A percentile compares a stretch with the other conserved stretches of the same genome.
Conservation (phyloP, 2,113 vertebrate species). For the Bagarius yarrelli region DNA sequence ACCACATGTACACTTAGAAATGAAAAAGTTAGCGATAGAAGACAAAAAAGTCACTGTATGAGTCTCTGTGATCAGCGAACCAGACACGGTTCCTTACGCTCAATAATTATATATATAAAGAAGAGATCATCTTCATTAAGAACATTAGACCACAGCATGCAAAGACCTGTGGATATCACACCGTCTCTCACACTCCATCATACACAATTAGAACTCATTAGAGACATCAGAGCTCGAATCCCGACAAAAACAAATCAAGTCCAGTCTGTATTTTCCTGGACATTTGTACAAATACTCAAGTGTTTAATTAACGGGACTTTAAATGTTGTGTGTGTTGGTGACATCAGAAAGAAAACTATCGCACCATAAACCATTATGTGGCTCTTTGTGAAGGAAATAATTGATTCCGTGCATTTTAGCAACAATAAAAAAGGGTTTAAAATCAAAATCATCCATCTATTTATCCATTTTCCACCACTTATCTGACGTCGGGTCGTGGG, state of each 20-base stretch:
- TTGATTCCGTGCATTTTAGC: background rate
- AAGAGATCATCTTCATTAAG: constrained; percentile 4
- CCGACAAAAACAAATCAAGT: constrained; percentile 55
- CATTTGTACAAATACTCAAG: background rate
- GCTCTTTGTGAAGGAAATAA: background rate
- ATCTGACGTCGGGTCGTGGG: no score
- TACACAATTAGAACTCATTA: constrained; percentile 55
- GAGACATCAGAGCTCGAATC: constrained; percentile 53
- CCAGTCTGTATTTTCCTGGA: constrained; percentile 1
- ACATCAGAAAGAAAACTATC: background rate
- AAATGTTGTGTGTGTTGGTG: background rate
- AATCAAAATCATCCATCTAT: no score
- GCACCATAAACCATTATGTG: background rate
- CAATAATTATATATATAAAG: constrained; percentile 12
- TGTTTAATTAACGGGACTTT: background rate
- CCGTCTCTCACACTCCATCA: constrained; percentile 33
- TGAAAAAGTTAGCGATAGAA: background rate
- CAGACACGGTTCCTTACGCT: background rate
- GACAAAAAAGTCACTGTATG: background rate
- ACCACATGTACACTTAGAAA: background rate
- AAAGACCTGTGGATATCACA: constrained; percentile 36
- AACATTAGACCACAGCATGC: background rate
- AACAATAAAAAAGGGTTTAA: background rate
- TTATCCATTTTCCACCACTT: no score
- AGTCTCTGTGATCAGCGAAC: background rate